phyloP scores from a whole-genome alignment of 2,113 vertebrate genomes.

The Brachyistius frenatus region DNA sequence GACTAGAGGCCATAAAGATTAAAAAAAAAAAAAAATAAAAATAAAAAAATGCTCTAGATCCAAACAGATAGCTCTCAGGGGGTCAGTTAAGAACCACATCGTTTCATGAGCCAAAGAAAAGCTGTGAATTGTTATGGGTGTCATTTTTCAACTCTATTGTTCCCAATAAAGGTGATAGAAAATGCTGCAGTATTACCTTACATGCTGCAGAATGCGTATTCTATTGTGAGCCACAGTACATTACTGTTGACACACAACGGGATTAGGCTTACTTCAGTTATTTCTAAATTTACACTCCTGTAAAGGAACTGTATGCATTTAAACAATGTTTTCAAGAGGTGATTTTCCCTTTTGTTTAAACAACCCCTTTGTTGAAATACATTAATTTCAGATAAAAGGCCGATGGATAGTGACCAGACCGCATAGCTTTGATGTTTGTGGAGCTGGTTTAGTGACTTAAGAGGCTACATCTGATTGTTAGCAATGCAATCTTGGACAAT shows the following conservation, averaged over 20 bases:
- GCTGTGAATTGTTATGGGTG: slow-evolving; percentile 27
- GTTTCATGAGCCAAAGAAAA: slow-evolving; percentile 6
- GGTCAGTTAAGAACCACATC: not conserved
- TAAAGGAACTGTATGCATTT: slow-evolving; percentile 10
- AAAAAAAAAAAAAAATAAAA: slow-evolving; percentile 2
- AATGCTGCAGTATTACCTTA: slow-evolving; percentile 46
- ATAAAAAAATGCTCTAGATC: slow-evolving; percentile 27
- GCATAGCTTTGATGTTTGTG: slow-evolving; percentile 16
- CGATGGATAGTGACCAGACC: not conserved
- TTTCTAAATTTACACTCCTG: not conserved
- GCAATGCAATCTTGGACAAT: slow-evolving; percentile 5
- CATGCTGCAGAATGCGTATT: slow-evolving; percentile 20
- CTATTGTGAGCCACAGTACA: slow-evolving; percentile 24
- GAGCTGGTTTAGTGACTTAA: slow-evolving; percentile 26
- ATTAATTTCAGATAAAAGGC: slow-evolving; percentile 18
- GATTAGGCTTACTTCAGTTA: not conserved
- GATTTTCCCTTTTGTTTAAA: slow-evolving; percentile 31
- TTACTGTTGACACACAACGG: slow-evolving; percentile 42
- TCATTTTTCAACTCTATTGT: slow-evolving; percentile 58
- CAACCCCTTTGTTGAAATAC: not conserved
- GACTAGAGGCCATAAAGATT: slow-evolving; percentile 21
- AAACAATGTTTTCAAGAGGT: not conserved
- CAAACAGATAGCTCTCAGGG: slow-evolving; percentile 8
- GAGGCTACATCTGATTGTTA: slow-evolving; percentile 12
- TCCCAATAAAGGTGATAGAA: slow-evolving; percentile 21